Evolutionary conservation across 2,888 invertebrate species (phyloP).

Genomic region (Polydrusus cervinus): DNA sequence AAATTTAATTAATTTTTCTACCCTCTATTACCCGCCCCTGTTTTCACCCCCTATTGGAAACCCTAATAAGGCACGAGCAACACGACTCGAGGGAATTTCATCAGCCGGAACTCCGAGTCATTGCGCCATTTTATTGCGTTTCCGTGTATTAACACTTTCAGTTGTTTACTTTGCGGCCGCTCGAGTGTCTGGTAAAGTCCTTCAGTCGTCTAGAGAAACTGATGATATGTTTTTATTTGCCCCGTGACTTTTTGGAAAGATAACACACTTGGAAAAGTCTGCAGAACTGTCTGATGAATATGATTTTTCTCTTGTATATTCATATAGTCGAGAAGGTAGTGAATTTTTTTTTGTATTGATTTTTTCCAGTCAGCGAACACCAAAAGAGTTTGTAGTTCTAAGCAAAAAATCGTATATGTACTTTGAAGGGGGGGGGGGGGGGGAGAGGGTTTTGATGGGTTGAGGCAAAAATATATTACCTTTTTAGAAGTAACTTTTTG

Average conservation of each 20-base stretch:
- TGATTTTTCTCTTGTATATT: too few relatives aligned
- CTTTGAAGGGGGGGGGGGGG: too few relatives aligned
- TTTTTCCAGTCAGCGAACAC: too few relatives aligned
- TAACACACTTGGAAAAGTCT: neutral
- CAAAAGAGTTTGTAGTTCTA: too few relatives aligned
- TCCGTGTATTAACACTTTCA: constrained; percentile 63
- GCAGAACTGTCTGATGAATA: neutral
- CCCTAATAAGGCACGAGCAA: constrained; percentile 22
- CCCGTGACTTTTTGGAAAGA: constrained; percentile 29
- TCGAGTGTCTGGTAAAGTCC: constrained; percentile 19
- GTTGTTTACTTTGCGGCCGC: constrained; percentile 56
- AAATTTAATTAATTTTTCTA: neutral
- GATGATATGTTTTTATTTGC: constrained; percentile 43
- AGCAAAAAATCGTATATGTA: too few relatives aligned
- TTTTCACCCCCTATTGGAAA: constrained; percentile 28
- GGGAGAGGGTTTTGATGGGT: too few relatives aligned
- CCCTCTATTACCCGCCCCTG: constrained; percentile 13
- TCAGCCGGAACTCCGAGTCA: constrained; percentile 53
- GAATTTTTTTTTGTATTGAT: too few relatives aligned
- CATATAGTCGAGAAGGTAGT: too few relatives aligned
- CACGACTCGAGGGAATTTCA: constrained; percentile 47
- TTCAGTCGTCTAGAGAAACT: constrained; percentile 21
- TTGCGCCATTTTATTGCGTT: constrained; percentile 64
- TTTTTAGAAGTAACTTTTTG: too few relatives aligned
- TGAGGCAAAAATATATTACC: too few relatives aligned